Conservation (phyloP, 2,113 vertebrate genomes). For the Ornithorhynchus anatinus region DNA sequence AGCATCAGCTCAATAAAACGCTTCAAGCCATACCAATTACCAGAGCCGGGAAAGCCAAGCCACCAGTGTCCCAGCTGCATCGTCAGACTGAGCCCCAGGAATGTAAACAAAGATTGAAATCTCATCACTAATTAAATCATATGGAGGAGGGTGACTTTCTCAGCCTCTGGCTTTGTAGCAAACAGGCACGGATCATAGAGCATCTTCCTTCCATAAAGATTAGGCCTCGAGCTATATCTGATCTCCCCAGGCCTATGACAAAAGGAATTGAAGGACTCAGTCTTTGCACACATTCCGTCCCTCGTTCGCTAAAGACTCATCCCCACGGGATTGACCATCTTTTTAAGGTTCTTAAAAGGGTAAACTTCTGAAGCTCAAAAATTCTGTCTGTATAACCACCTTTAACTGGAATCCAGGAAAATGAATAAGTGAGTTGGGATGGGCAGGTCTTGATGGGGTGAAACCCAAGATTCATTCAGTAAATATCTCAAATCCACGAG, state of each 20-base stretch:
- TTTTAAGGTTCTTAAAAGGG: too few relatives aligned
- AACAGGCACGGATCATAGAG: conserved; percentile 20
- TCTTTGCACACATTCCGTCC: too few relatives aligned
- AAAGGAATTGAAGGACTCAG: too few relatives aligned
- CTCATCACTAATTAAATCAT: conserved; percentile 61
- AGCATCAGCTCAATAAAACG: conserved; percentile 32
- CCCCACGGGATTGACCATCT: too few relatives aligned
- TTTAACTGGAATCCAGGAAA: too few relatives aligned
- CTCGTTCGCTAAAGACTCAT: too few relatives aligned
- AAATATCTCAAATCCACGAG: too few relatives aligned
- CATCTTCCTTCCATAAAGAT: conserved; percentile 45
- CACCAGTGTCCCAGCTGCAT: conserved; percentile 20
- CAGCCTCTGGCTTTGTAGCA: conserved; percentile 35
- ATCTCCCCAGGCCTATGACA: conserved; percentile 3
- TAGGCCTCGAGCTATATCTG: conserved; percentile 3
- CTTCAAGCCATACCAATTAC: conserved; percentile 47
- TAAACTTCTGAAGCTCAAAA: too few relatives aligned
- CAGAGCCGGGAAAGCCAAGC: conserved; percentile 35
- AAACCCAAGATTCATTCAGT: too few relatives aligned
- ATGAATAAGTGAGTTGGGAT: too few relatives aligned
- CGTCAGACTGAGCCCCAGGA: conserved; percentile 35
- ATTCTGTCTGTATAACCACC: too few relatives aligned
- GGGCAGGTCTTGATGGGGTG: too few relatives aligned
- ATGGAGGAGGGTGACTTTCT: conserved; percentile 40
- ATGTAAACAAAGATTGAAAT: conserved; percentile 54